These are phyloP conservation scores for Monomorium pharaonis DNA, from an alignment of 1,140 invertebrate genomes.

Conservation along the genomic window DNA sequence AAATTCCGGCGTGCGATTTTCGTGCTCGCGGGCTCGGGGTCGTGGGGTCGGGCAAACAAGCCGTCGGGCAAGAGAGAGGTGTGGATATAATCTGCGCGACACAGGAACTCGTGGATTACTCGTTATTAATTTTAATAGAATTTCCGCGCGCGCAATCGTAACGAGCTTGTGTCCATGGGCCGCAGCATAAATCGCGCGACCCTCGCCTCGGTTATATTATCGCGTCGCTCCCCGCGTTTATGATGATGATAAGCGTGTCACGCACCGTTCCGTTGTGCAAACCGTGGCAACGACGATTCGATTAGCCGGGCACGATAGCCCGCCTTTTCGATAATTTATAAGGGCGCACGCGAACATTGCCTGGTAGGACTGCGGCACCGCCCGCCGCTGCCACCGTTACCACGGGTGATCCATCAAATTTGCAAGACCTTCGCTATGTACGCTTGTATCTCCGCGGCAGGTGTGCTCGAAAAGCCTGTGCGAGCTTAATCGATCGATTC, in stretches of 20 bases:
- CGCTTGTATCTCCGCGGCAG: slow-evolving; percentile 42
- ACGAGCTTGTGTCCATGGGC: slow-evolving; percentile 45
- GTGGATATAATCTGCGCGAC: slow-evolving; percentile 53
- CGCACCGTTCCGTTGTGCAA: slow-evolving; percentile 50
- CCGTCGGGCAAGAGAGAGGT: neutral
- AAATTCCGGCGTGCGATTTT: slow-evolving; percentile 56
- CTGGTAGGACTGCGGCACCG: neutral
- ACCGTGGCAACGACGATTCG: slow-evolving; percentile 45
- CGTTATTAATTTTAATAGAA: slow-evolving; percentile 73
- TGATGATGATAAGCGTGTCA: slow-evolving; percentile 52
- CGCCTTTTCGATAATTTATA: slow-evolving; percentile 60
- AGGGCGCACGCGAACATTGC: slow-evolving; percentile 38
- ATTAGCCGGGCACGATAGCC: slow-evolving; percentile 50
- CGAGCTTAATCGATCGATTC: slow-evolving; percentile 67
- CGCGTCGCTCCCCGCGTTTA: slow-evolving; percentile 38
- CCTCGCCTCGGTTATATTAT: slow-evolving; percentile 29
- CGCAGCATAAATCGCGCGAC: neutral
- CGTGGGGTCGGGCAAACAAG: too few relatives aligned
- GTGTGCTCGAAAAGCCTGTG: slow-evolving; percentile 57
- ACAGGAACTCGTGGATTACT: slow-evolving; percentile 50
- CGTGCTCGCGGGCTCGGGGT: slow-evolving; percentile 12
- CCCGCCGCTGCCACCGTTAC: neutral
- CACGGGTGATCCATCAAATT: slow-evolving; percentile 60
- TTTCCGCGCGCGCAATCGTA: slow-evolving; percentile 37
- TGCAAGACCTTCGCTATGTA: slow-evolving; percentile 53